Evolutionary conservation across 2,113 vertebrate genomes (phyloP).

Genomic region (Nerophis ophidion): DNA sequence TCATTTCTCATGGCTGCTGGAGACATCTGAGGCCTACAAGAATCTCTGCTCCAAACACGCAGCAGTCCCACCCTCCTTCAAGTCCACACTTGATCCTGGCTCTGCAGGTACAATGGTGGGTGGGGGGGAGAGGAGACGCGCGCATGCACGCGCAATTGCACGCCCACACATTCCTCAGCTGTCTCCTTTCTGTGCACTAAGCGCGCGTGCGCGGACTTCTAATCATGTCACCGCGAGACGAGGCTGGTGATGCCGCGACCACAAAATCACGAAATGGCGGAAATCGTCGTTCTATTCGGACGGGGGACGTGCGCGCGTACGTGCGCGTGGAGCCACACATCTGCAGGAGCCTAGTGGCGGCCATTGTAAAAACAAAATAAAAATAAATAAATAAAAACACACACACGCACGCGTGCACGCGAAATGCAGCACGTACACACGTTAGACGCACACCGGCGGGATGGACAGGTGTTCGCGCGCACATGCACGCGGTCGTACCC

Average conservation of each 20-base stretch:
- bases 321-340: slow-evolving; percentile 11
- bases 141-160: slow-evolving; percentile 7
- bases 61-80: slow-evolving; percentile 39
- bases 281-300: slow-evolving; percentile 14
- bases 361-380: slow-evolving; percentile 41
- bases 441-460: background rate
- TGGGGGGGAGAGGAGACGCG: background rate
- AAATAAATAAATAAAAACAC: no score
- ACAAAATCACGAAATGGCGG: slow-evolving; percentile 69
- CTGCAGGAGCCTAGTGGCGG: slow-evolving; percentile 23
- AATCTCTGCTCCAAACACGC: background rate
- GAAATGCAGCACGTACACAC: slow-evolving; percentile 5
- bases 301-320: background rate
- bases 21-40: slow-evolving; percentile 8
- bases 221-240: slow-evolving; percentile 13
- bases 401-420: slow-evolving; percentile 13
- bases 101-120: slow-evolving; percentile 54
- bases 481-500: slow-evolving; percentile 72
- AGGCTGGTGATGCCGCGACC: slow-evolving; percentile 44
- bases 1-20: slow-evolving; percentile 57
- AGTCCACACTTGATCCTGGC: slow-evolving; percentile 57
- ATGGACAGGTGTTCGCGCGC: background rate
- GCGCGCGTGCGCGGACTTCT: slow-evolving; percentile 12
- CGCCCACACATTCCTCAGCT: slow-evolving; percentile 47
- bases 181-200: slow-evolving; percentile 11